Conservation (phyloP, 1,140 invertebrate species). For the Sipha flava region DNA sequence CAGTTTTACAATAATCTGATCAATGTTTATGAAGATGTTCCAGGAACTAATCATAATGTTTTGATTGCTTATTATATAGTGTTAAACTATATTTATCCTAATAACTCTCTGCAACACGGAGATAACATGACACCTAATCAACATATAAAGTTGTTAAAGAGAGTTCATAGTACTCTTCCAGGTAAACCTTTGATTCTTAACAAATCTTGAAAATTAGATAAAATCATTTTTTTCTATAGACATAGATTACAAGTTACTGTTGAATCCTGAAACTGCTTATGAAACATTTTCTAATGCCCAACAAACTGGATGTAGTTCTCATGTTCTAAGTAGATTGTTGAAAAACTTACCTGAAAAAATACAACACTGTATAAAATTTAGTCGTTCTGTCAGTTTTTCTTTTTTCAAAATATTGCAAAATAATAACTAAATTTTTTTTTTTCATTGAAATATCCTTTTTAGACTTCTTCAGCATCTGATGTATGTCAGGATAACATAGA, state of each 20-base stretch:
- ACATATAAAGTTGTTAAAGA: conserved; percentile 18
- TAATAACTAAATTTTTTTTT: background rate
- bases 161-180: conserved; percentile 24
- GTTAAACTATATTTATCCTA: background rate
- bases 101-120: background rate
- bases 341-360: conserved; percentile 21
- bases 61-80: conserved; percentile 10
- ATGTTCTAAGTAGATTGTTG: conserved; percentile 8
- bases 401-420: background rate
- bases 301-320: conserved; percentile 10
- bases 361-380: background rate
- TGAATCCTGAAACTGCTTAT: background rate
- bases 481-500: background rate
- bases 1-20: background rate
- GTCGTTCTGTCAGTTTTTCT: background rate
- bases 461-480: background rate
- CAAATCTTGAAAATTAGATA: too few relatives aligned
- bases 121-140: background rate
- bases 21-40: background rate
- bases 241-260: conserved; percentile 14
- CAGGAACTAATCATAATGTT: conserved; percentile 12
- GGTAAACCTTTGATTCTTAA: conserved; percentile 5
- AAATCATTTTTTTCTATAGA: background rate
- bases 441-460: background rate
- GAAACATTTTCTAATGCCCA: conserved; percentile 3